Conservation (phyloP, 2,113 vertebrate species). For the Leptobrachium ailaonicum region DNA sequence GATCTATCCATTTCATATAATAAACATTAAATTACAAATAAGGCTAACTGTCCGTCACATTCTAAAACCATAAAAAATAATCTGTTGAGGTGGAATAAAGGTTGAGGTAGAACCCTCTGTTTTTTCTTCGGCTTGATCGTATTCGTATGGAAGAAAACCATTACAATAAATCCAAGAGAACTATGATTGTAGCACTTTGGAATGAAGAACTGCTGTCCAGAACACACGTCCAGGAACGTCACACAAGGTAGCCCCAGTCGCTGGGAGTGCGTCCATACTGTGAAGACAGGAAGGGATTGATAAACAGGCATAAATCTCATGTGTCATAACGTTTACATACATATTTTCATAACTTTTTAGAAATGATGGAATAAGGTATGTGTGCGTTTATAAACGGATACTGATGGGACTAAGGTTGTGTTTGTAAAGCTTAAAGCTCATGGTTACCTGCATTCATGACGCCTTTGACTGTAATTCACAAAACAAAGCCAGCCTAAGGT, state of each 20-base stretch:
- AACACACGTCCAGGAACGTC: slow-evolving; percentile 10
- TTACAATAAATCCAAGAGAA: slow-evolving; percentile 29
- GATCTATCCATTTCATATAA: slow-evolving; percentile 15
- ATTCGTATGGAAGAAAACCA: slow-evolving; percentile 10
- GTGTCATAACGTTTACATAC: no score
- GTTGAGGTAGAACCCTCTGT: slow-evolving; percentile 32
- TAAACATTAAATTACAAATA: slow-evolving; percentile 6
- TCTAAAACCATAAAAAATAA: slow-evolving; percentile 16
- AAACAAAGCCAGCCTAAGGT: no score
- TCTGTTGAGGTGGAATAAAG: not conserved
- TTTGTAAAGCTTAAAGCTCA: no score
- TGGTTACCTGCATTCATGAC: no score
- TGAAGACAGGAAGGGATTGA: not conserved
- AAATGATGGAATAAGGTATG: no score
- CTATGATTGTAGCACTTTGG: slow-evolving; percentile 12
- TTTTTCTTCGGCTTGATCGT: not conserved
- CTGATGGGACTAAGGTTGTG: no score
- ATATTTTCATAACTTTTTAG: no score
- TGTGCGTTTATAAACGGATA: no score
- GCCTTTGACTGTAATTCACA: no score
- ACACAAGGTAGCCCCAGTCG: slow-evolving; percentile 76
- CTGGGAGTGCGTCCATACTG: slow-evolving; percentile 77
- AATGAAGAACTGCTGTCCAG: slow-evolving; percentile 8
- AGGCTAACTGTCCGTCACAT: not conserved
- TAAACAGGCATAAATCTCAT: no score